Evolutionary conservation across 2,888 invertebrate genomes (phyloP), one percentile per base, ranked within the genome.

Genomic region (Eupithecia tripunctaria): DNA sequence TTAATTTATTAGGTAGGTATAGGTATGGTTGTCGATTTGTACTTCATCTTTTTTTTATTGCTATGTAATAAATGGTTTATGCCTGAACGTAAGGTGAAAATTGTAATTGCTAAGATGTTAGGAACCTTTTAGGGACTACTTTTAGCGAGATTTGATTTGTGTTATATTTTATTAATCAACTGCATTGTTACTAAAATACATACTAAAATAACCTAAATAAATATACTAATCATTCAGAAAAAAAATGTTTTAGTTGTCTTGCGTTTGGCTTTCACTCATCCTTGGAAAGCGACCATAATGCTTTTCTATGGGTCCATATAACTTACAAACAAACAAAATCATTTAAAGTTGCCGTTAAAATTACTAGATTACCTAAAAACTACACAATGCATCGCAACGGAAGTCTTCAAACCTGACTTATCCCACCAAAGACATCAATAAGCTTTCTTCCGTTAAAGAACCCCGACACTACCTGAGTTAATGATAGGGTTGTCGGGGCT

Each of bases 401-500:
- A 62, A 62, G 62, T 62, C n/a, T 29, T 32, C 62, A 62, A 62
- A 82, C 4, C n/a, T 79, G 80, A 84, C 81, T 82, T 82, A 84
- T 85, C 18, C 43, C 81, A 4, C 62, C 6, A 10, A 62, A 80
- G n/a, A 74, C 80, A 83, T 86, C 83, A 87, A 43, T 43, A 86
- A 86, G 86, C 85, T 85, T 87, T 86, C 87, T 83, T 87, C 83
- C 83, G 81, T 83, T 81, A 85, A 88, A 81, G 84, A 84, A 77
- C 83, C 81, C 82, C 84, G 84, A 85, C 86, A 84, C 78, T 92
- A 92, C 92, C 92, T 91, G 91, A 80, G 82, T 81, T 92, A 91
- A 92, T 92, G 91, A 92, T 91, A 91, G 91, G 91, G 88, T 87
- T 68, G 83, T 82, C 81, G 80, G 80, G 78, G 85, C 85, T 88